phyloP scores from a whole-genome alignment of 2,797 vertebrate genomes.

The Echeneis naucrates region DNA sequence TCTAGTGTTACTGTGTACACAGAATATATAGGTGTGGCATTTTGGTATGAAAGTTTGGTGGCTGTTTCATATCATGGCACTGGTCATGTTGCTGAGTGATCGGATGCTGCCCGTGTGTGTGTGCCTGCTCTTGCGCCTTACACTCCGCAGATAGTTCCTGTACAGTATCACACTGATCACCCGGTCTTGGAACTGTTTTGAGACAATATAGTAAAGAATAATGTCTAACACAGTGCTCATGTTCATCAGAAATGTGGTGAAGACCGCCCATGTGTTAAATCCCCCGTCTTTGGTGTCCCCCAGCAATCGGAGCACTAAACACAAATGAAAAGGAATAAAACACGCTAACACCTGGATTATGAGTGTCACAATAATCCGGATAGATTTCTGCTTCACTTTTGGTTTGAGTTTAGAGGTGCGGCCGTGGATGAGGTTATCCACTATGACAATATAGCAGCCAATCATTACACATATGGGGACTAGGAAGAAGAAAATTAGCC shows the following conservation, averaged over 20 bases:
- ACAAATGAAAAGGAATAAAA: constrained; percentile 95
- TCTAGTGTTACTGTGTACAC: constrained; percentile 53
- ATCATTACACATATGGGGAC: constrained; percentile 94
- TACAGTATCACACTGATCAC: constrained; percentile 97
- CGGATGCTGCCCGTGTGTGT: constrained; percentile 89
- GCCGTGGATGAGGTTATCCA: constrained; percentile 91
- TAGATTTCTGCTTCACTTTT: constrained; percentile 96
- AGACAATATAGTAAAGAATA: constrained; percentile 97
- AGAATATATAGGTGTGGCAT: not conserved
- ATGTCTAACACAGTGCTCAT: constrained; percentile 94
- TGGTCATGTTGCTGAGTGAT: constrained; percentile 93
- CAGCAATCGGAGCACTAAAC: constrained; percentile 87
- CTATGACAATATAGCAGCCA: constrained; percentile 92
- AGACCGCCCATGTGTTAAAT: constrained; percentile 89
- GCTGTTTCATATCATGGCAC: constrained; percentile 88
- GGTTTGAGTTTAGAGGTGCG: constrained; percentile 95
- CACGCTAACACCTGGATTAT: constrained; percentile 93
- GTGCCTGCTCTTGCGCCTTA: constrained; percentile 92
- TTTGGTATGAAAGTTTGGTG: not conserved
- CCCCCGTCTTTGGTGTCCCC: constrained; percentile 48
- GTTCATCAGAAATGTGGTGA: constrained; percentile 96
- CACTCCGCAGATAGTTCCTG: constrained; percentile 94
- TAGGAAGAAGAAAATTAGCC: constrained; percentile 93
- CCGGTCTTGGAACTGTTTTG: constrained; percentile 97
- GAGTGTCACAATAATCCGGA: constrained; percentile 93